Evolutionary conservation across 2,113 vertebrate genomes (phyloP).

Genomic region (Platycercus adscitus): DNA sequence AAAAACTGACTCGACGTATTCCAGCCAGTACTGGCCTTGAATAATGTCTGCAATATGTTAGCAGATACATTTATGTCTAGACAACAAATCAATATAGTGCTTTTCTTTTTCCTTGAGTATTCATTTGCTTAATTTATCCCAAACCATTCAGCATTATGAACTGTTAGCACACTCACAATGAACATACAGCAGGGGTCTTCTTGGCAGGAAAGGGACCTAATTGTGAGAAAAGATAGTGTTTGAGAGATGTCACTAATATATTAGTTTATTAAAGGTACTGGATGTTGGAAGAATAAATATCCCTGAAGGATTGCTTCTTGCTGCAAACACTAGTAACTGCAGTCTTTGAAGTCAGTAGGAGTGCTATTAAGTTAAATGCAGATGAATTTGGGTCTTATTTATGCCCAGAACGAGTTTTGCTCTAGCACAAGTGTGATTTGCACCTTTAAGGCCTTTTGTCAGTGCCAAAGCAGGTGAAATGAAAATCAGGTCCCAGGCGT

Average conservation of each 20-base stretch:
- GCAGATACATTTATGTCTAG: slow-evolving; percentile 92
- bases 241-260: slow-evolving; percentile 60
- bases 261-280: slow-evolving; percentile 54
- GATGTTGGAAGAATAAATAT: slow-evolving; percentile 24
- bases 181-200: slow-evolving; percentile 56
- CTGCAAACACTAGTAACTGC: slow-evolving; percentile 1
- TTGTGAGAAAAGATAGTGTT: slow-evolving; percentile 64
- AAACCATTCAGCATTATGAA: slow-evolving; percentile 73
- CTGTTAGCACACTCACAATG: slow-evolving; percentile 71
- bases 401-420: slow-evolving; percentile 13
- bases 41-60: slow-evolving; percentile 84
- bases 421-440: slow-evolving; percentile 21
- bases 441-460: slow-evolving; percentile 34
- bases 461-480: slow-evolving; percentile 25
- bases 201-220: slow-evolving; percentile 61
- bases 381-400: slow-evolving; percentile 22
- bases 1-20: slow-evolving; percentile 74
- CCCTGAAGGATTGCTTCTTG: slow-evolving; percentile 49
- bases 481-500: neutral
- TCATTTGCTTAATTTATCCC: slow-evolving; percentile 79
- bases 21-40: slow-evolving; percentile 69
- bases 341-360: slow-evolving; percentile 34
- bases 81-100: slow-evolving; percentile 86
- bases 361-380: slow-evolving; percentile 19
- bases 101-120: slow-evolving; percentile 77